phyloP scores from a whole-genome alignment of 2,113 vertebrate genomes.

The Melanerpes formicivorus region DNA sequence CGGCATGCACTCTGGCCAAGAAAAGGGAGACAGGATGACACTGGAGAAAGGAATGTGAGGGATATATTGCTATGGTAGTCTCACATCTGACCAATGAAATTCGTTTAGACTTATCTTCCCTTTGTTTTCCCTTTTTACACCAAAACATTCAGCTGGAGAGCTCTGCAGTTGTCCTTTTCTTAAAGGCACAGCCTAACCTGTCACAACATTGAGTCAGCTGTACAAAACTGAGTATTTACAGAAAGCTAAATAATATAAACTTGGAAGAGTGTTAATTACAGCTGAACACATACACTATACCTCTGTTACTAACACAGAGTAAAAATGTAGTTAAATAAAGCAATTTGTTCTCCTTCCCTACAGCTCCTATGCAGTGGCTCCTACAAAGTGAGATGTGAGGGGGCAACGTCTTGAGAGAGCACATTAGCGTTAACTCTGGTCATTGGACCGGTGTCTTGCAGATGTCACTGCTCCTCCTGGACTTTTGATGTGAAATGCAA shows the following conservation, averaged over 20 bases:
- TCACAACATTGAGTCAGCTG: not conserved
- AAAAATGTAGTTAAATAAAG: conserved; percentile 32
- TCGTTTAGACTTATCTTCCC: too few species aligned
- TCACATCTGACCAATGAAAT: too few species aligned
- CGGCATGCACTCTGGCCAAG: too few species aligned
- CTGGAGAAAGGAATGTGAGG: too few species aligned
- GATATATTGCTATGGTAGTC: too few species aligned
- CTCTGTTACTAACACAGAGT: not conserved
- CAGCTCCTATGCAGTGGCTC: not conserved
- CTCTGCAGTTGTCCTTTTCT: too few species aligned
- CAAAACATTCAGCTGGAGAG: too few species aligned
- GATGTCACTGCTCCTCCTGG: not conserved
- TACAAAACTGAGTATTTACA: conserved; percentile 16
- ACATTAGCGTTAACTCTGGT: not conserved
- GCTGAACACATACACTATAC: conserved; percentile 25
- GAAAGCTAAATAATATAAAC: not conserved
- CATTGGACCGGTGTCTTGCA: not conserved
- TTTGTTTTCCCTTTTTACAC: too few species aligned
- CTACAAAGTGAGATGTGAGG: not conserved
- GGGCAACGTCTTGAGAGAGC: not conserved
- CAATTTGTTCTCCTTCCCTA: not conserved
- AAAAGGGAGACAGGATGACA: too few species aligned
- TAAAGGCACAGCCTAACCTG: too few species aligned
- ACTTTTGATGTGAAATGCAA: not conserved
- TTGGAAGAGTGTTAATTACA: conserved; percentile 15